phyloP scores from a whole-genome alignment of 2,888 invertebrate genomes.

The Erannis defoliaria region DNA sequence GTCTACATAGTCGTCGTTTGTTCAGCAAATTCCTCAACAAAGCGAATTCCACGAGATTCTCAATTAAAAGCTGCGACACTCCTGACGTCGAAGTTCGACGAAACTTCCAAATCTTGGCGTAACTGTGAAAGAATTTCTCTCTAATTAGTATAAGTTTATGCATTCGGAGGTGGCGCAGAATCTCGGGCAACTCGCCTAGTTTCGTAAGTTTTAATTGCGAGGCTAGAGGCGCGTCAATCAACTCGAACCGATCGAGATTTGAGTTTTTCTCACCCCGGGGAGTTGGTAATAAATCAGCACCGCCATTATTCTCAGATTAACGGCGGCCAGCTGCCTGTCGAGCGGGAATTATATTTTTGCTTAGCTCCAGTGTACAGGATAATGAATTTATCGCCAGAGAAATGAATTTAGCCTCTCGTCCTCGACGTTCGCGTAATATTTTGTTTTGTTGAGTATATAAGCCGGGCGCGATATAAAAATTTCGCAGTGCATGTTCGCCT shows the following conservation, averaged over 20 bases:
- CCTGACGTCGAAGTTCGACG: constrained; percentile 71
- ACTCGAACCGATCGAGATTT: constrained; percentile 54
- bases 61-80: constrained; percentile 83
- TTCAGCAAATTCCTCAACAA: constrained; percentile 75
- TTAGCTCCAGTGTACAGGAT: constrained; percentile 41
- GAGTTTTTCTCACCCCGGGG: constrained; percentile 36
- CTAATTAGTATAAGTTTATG: constrained; percentile 85
- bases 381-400: constrained; percentile 49
- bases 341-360: constrained; percentile 47
- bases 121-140: constrained; percentile 79
- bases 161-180: constrained; percentile 67
- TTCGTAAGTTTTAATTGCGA: constrained; percentile 78
- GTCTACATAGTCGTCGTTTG: constrained; percentile 71
- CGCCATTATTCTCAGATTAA: constrained; percentile 50
- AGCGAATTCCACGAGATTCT: constrained; percentile 82
- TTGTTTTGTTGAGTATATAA: constrained; percentile 45
- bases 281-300: constrained; percentile 44
- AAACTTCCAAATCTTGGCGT: constrained; percentile 80
- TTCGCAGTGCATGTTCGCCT: constrained; percentile 32
- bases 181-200: constrained; percentile 30
- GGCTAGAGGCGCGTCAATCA: constrained; percentile 68
- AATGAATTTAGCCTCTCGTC: constrained; percentile 35
- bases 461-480: constrained; percentile 39
- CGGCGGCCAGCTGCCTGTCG: constrained; percentile 47
- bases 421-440: constrained; percentile 39